Percentiles rank a stretch among this genome's conserved stretches.
phyloP scores from a whole-genome alignment of 1,140 invertebrate species.

The Theocolax elegans region DNA sequence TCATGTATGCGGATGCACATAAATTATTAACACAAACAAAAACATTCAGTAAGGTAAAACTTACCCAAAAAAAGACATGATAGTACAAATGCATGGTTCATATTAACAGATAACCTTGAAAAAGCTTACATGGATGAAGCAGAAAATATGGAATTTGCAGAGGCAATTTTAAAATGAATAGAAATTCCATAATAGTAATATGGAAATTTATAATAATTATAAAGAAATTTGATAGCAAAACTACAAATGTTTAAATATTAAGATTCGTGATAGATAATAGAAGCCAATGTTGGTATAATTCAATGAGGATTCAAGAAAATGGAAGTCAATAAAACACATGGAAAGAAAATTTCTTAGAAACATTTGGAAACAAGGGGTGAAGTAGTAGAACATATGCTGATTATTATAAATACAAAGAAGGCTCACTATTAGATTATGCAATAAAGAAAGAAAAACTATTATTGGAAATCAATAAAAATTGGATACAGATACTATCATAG shows the following conservation, averaged over 20 bases:
- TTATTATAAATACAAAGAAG: constrained; percentile 7
- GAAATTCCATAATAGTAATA: no score
- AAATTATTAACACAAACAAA: not conserved
- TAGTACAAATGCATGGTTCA: not conserved
- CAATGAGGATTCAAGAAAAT: not conserved
- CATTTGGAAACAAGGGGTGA: not conserved
- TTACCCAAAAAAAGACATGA: not conserved
- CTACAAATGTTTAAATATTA: no score
- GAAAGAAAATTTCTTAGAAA: no score
- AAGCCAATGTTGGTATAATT: no score
- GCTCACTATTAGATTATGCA: not conserved
- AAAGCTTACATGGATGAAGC: constrained; percentile 2
- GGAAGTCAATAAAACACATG: not conserved
- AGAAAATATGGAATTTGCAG: not conserved
- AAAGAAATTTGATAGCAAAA: no score
- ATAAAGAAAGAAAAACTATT: no score
- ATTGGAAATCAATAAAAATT: no score
- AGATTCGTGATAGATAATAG: no score
- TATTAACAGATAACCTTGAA: not conserved
- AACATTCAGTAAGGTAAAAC: not conserved
- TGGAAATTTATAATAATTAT: no score
- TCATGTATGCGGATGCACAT: constrained; percentile 1
- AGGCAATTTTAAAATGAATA: not conserved
- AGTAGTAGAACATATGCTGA: constrained; percentile 5
- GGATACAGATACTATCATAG: not conserved